These are phyloP conservation scores for Antrozous pallidus DNA, from an alignment of 2,797 vertebrate species.

Conservation along the genomic window DNA sequence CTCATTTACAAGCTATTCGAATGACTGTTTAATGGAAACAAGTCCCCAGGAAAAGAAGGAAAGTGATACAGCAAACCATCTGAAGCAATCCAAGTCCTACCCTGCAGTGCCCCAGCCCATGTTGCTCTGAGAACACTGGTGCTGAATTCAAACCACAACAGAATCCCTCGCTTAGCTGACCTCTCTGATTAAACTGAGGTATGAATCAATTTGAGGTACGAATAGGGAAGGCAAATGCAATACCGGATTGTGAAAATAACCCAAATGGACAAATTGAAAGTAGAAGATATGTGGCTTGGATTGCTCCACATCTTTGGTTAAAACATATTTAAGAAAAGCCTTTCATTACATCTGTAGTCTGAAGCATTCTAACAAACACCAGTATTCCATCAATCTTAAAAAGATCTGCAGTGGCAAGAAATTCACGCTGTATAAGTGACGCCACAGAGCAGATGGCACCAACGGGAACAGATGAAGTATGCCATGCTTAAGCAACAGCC, in stretches of 20 bases:
- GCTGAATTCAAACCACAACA: constrained; percentile 72
- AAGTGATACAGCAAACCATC: constrained; percentile 91
- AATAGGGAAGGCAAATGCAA: constrained; percentile 86
- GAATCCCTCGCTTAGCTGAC: constrained; percentile 83
- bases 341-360: constrained; percentile 86
- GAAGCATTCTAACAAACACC: constrained; percentile 84
- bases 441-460: constrained; percentile 84
- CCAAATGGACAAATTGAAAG: constrained; percentile 78
- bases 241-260: constrained; percentile 84
- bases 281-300: constrained; percentile 84
- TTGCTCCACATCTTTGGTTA: constrained; percentile 94
- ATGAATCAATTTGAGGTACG: constrained; percentile 92
- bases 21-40: constrained; percentile 87
- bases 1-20: constrained; percentile 94
- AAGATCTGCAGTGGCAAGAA: constrained; percentile 84
- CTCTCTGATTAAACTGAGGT: constrained; percentile 81
- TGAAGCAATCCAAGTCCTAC: constrained; percentile 91
- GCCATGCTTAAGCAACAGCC: constrained; percentile 86
- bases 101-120: constrained; percentile 78
- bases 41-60: constrained; percentile 84
- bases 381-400: constrained; percentile 84
- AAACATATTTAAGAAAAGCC: constrained; percentile 88
- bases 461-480: constrained; percentile 84
- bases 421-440: constrained; percentile 82
- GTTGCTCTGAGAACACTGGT: constrained; percentile 75